phyloP scores from a whole-genome alignment of 2,113 vertebrate genomes.

The Calonectris borealis region DNA sequence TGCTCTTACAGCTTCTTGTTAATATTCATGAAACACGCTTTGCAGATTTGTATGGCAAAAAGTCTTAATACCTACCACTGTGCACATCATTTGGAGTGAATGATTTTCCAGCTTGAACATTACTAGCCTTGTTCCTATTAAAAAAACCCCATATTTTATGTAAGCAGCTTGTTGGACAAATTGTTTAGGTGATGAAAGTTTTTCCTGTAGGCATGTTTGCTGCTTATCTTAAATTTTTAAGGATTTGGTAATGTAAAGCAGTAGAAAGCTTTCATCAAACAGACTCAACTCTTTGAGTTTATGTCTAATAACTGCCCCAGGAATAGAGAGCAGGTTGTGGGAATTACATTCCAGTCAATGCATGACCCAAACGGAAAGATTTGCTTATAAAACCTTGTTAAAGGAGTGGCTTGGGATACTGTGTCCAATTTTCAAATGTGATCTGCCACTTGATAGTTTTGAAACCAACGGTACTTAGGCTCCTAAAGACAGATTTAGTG shows the following conservation, averaged over 20 bases:
- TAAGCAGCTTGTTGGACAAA: constrained; percentile 31
- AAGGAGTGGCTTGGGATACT: neutral
- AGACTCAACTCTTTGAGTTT: neutral
- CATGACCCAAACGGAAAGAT: neutral
- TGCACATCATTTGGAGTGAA: constrained; percentile 52
- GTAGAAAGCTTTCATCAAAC: neutral
- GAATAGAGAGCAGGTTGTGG: neutral
- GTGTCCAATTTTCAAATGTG: neutral
- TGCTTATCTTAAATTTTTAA: neutral
- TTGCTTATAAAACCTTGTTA: neutral
- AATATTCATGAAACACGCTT: constrained; percentile 42
- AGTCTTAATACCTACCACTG: constrained; percentile 31
- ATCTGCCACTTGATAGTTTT: neutral
- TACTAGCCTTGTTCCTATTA: constrained; percentile 3
- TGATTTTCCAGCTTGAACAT: constrained; percentile 19
- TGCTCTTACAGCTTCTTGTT: constrained; percentile 7
- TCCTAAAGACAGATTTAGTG: neutral
- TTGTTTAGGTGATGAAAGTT: neutral
- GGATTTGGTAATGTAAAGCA: neutral
- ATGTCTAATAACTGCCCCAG: neutral
- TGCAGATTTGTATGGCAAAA: constrained; percentile 9
- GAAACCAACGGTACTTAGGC: neutral
- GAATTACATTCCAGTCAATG: neutral
- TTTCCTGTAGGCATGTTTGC: constrained; percentile 14
- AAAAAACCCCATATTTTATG: neutral